These are phyloP conservation scores for Cephus pygmeus DNA, from an alignment of 2,888 invertebrate genomes.

Conservation along the genomic window DNA sequence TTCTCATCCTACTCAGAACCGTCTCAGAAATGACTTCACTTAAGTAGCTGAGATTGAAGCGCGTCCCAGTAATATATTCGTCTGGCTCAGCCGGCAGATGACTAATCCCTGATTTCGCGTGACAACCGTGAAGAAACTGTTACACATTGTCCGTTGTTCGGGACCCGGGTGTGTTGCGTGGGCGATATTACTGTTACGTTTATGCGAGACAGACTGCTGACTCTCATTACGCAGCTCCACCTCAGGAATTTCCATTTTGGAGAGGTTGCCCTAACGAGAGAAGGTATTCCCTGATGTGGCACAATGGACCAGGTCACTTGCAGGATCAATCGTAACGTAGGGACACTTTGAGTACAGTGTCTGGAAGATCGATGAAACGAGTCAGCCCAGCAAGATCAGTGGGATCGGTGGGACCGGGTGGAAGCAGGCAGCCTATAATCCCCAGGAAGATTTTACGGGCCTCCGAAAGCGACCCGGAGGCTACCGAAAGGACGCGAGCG, in stretches of 20 bases:
- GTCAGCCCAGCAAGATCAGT: neutral
- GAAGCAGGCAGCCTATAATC: neutral
- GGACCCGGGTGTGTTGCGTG: conserved; percentile 32
- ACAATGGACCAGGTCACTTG: neutral
- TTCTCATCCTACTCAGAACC: neutral
- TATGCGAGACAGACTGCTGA: conserved; percentile 14
- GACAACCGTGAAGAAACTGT: conserved; percentile 59
- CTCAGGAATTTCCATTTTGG: neutral
- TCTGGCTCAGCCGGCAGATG: conserved; percentile 33
- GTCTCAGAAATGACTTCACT: neutral
- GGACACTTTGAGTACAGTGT: too few species aligned
- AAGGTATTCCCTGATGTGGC: neutral
- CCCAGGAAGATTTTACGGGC: neutral
- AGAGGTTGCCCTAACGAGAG: neutral
- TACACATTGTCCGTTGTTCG: conserved; percentile 61
- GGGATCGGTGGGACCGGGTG: neutral
- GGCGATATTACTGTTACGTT: conserved; percentile 39
- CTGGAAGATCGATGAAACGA: too few species aligned
- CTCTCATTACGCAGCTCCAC: conserved; percentile 24
- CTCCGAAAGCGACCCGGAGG: neutral
- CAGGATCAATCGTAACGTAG: neutral
- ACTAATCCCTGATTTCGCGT: conserved; percentile 58
- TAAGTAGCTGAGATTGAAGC: neutral
- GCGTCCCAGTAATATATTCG: conserved; percentile 28
- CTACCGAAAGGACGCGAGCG: neutral